Evolutionary conservation across 64 coral and sea anemone genomes (phyloP), one percentile per base, ranked within the genome.

Genomic region (Dendrophyllia cribrosa): DNA sequence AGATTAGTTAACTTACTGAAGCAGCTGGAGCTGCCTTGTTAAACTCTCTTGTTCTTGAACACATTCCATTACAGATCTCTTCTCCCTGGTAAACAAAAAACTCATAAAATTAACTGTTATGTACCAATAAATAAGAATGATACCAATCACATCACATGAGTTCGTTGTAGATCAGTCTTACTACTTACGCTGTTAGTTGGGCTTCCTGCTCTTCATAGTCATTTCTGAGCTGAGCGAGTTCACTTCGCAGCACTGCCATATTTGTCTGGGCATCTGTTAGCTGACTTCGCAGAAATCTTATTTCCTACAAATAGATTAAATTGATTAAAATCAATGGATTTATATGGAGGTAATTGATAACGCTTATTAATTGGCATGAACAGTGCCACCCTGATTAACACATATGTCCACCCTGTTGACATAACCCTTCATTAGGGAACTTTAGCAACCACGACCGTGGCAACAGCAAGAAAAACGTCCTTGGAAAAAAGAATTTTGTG

Each of bases 41-140:
- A 98, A 79, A 24, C 94, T 98, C 45, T 98, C 93, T 73, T 98
- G 93, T 48, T 98, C 96, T 21, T 95, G 96, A 1, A 98, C 89
- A 87, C 96, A 98, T 12, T 89, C 96, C 87, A 93, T 66, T 1
- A 95, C 96, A 16, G 90, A 88, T 20, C 51, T 80, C 17, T 98
- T 95, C 56, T 98, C 93, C 24, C 93, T 90, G 90, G 43, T 19
- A 87, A 50, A 66, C 60, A 69, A 72, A 72, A 58, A 75, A 19
- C 47, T 46, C 13, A 6, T 34, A 19, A 6, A 75, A 44, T 49
- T 19, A 50, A 34, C 34, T 34, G 34, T 34, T 34, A 34, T 34
- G 34, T 34, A 34, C 34, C 34, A 34, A 34, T 34, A 34, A 34
- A 34, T 34, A 1, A 34, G 2, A 34, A 34, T 34, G 0, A 34